Base-by-base conservation (phyloP, 2,888 invertebrate species). In the Leptogaster cylindrica region DNA sequence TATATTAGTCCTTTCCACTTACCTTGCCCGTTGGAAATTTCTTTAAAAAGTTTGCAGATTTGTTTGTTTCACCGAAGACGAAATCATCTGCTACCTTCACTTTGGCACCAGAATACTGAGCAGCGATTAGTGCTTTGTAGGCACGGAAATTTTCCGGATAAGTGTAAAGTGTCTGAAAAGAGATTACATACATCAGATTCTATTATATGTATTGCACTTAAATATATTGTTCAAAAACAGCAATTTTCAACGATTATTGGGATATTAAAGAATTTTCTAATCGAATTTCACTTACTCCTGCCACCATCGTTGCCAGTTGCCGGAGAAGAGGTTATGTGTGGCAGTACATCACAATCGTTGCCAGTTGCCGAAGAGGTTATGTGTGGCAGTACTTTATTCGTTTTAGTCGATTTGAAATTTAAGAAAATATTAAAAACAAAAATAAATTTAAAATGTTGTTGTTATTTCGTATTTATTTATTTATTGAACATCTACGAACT, bases 11-110 rank as follows among this genome's bases (percentile, higher is more conserved):
- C 41, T 16, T 10, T 31, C 31, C 16, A 77, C 86, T 86, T 82
- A 97, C 97, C 90, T 97, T 97, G 82, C 97, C 97, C 71, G 91
- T 85, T n/a, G 97, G 97, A 82, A 98, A 98, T 83, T 97, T 97
- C 82, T 92, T 90, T 73, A 94, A 83, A 83, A 97, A 97, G 58
- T 83, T 89, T 71, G 88, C 88, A 67, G 89, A 85, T 81, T 93
- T 93, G 83, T 97, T 97, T 71, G 95, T 95, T 82, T 94, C 93
- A 70, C 97, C 97, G 78, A 96, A 93, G 73, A 92, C 90, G 81
- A 97, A 97, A 80, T 89, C 88, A 70, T 89, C 86, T 74, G 90
- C 89, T 74, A 93, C 84, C 85, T 91, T 90, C 77, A 95, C 86
- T 79, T 91, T 88, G 75, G 89, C 89, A 77, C 95, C 95, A 75